Conservation (phyloP, 2,113 vertebrate genomes). For the Oryctolagus cuniculus region mOryCun1.1 NC_091436.1:145683001-145683500, state of each 20-base stretch:
- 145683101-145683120: background rate
- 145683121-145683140: background rate
- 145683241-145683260: background rate
- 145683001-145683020: background rate
- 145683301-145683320: background rate
- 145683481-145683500: background rate
- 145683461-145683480: slow-evolving; percentile 20
- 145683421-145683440: background rate
- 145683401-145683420: background rate
- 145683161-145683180: background rate
- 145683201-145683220: background rate
- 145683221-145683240: background rate
- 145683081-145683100: background rate
- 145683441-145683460: slow-evolving; percentile 31
- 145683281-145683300: background rate
- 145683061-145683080: background rate
- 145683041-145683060: background rate
- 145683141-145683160: background rate
- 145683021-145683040: background rate
- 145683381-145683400: background rate
- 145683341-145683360: background rate
- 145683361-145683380: background rate
- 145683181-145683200: background rate
- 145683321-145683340: background rate
- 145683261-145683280: too few relatives aligned